Conservation (phyloP, 2,113 vertebrate genomes). For the Gallinago jamesoni region DNA sequence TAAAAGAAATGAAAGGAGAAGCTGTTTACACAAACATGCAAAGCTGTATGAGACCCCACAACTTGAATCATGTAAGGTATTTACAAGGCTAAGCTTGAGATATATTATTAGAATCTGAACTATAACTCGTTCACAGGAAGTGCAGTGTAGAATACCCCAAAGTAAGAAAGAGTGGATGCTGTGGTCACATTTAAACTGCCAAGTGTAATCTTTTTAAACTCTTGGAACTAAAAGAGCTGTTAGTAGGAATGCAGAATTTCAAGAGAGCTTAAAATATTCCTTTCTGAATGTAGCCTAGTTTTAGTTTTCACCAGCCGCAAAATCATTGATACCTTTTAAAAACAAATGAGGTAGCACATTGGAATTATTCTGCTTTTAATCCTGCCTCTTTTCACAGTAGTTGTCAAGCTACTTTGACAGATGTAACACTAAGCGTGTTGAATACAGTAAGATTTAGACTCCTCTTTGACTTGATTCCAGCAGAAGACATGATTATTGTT, state of each 20-base stretch:
- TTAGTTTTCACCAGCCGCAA: not conserved
- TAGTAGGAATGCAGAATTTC: not conserved
- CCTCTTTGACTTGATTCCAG: not conserved
- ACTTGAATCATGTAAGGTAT: not conserved
- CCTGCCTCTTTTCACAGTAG: not conserved
- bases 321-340: not conserved
- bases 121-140: not conserved
- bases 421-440: not conserved
- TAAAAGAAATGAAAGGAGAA: not conserved
- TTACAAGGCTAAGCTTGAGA: not conserved
- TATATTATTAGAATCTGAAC: not conserved
- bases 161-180: not conserved
- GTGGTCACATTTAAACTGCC: not conserved
- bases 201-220: not conserved
- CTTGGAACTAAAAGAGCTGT: not conserved
- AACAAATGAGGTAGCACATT: not conserved
- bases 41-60: not conserved
- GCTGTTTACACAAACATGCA: not conserved
- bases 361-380: not conserved
- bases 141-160: not conserved
- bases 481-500: not conserved
- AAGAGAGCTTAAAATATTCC: not conserved
- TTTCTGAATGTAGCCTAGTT: not conserved
- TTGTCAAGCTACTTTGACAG: not conserved
- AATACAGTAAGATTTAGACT: not conserved